These are phyloP conservation scores for Darevskia mixta DNA, from an alignment of 2,797 vertebrate species.

Conservation along the genomic window DNA sequence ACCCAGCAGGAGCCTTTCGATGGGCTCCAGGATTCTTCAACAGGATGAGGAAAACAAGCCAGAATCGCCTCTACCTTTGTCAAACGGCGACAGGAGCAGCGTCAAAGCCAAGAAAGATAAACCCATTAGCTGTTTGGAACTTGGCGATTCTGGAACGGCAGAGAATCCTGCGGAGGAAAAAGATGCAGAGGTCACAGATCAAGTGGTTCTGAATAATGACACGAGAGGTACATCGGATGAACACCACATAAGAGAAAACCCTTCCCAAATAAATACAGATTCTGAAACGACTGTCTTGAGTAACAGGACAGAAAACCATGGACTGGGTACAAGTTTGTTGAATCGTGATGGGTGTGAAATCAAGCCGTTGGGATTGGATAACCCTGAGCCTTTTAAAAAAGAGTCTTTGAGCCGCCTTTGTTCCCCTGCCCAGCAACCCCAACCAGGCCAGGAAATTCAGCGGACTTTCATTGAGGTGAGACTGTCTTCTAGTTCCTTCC, in stretches of 20 bases:
- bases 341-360: slow-evolving; percentile 53
- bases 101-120: neutral
- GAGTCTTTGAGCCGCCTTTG: neutral
- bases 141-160: neutral
- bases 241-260: slow-evolving; percentile 42
- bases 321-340: neutral
- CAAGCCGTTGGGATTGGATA: slow-evolving; percentile 42
- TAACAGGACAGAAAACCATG: slow-evolving; percentile 38
- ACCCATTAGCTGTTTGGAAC: slow-evolving; percentile 25
- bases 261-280: slow-evolving; percentile 54
- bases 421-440: slow-evolving; percentile 51
- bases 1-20: slow-evolving; percentile 29
- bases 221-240: slow-evolving; percentile 5
- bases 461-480: slow-evolving; percentile 85
- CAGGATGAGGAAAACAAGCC: slow-evolving; percentile 66
- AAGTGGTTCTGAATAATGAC: neutral
- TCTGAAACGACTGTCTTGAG: slow-evolving; percentile 52
- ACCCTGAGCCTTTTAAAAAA: neutral
- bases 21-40: slow-evolving; percentile 51
- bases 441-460: slow-evolving; percentile 73
- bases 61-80: slow-evolving; percentile 12
- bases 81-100: slow-evolving; percentile 1
- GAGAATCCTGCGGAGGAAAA: slow-evolving; percentile 35
- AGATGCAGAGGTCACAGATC: slow-evolving; percentile 15
- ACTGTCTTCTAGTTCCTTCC: slow-evolving; percentile 77